Evolutionary conservation across 2,113 vertebrate genomes (phyloP), one percentile per base, ranked within the genome.

Genomic region (Parus major): DNA sequence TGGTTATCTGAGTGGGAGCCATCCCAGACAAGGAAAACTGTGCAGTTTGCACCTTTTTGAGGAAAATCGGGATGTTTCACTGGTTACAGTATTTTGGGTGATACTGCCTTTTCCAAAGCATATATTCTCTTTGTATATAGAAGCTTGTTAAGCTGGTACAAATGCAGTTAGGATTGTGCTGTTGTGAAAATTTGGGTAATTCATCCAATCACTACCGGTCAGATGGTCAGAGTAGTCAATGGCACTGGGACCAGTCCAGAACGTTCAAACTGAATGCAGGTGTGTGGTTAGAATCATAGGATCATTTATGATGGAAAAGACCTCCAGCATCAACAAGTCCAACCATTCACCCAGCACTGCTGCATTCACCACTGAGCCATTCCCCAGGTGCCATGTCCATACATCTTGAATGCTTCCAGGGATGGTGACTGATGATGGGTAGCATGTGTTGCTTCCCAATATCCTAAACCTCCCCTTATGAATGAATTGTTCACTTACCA

Each of bases 261-360:
- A 5, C 1, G 1, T 46, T 83, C 42, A 78, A 10, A 49, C 25
- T 57, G 12, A 72, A 21, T 25, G 16, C 1, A 0, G 9, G 3
- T 36, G 7, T 42, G 22, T 56, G 49, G 23, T 19, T 77, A 12
- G 8, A 60, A 22, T n/a, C 52, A 18, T 1, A 4, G 46, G n/a
- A 41, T 68, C n/a, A 31, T 42, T 31, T 42, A 42, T 12, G 17
- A 11, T 69, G 63, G 55, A 49, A 19, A 61, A 69, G 5, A 46
- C 10, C 15, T 78, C 47, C 49, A 55, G 10, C 8, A 44, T 31
- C 19, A 57, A 20, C 12, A 9, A 46, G 9, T 31, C 15, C 60
- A 68, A 2, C 11, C 23, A 14, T n/a, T 75, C 21, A 71, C 7
- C 23, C 53, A 66, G 36, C 16, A 17, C 52, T 0, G 2, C 11